phyloP scores from a whole-genome alignment of 2,888 invertebrate species.

The Hybos culiciformis region DNA sequence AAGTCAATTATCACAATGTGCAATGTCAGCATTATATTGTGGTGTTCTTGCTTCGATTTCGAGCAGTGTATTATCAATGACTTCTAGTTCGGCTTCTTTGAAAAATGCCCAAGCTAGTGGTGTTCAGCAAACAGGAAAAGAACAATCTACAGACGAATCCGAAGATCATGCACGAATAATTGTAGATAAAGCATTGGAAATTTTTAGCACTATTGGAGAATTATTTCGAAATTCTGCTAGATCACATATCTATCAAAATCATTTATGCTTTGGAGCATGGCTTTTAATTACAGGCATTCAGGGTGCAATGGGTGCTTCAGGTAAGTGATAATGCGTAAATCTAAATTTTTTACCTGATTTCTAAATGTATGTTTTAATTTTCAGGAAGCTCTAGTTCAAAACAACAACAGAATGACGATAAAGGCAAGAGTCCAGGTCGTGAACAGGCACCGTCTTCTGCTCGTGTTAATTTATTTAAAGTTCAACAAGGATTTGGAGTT shows the following conservation, averaged over 20 bases:
- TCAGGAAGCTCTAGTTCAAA: too few species aligned
- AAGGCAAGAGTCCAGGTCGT: slow-evolving; percentile 35
- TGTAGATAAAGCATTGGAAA: slow-evolving; percentile 77
- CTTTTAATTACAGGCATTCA: slow-evolving; percentile 75
- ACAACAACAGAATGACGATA: slow-evolving; percentile 28
- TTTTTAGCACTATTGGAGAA: slow-evolving; percentile 67
- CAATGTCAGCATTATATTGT: slow-evolving; percentile 71
- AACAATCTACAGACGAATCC: slow-evolving; percentile 63
- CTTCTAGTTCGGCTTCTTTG: slow-evolving; percentile 43
- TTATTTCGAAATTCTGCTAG: slow-evolving; percentile 73
- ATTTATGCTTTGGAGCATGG: slow-evolving; percentile 80
- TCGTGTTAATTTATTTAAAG: slow-evolving; percentile 55
- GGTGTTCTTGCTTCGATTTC: slow-evolving; percentile 58
- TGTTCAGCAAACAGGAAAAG: slow-evolving; percentile 20
- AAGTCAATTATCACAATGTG: slow-evolving; percentile 64
- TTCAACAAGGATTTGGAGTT: slow-evolving; percentile 74
- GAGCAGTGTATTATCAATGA: slow-evolving; percentile 44
- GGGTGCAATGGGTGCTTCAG: slow-evolving; percentile 57
- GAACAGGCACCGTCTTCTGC: slow-evolving; percentile 39
- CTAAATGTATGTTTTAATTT: too few species aligned
- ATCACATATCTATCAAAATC: slow-evolving; percentile 78
- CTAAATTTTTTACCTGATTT: too few species aligned
- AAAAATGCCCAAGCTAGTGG: slow-evolving; percentile 30
- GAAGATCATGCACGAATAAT: slow-evolving; percentile 70
- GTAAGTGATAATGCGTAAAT: too few species aligned